Base-by-base conservation (phyloP, 2,888 invertebrate species). In the Scrobipalpa atriplicella region DNA sequence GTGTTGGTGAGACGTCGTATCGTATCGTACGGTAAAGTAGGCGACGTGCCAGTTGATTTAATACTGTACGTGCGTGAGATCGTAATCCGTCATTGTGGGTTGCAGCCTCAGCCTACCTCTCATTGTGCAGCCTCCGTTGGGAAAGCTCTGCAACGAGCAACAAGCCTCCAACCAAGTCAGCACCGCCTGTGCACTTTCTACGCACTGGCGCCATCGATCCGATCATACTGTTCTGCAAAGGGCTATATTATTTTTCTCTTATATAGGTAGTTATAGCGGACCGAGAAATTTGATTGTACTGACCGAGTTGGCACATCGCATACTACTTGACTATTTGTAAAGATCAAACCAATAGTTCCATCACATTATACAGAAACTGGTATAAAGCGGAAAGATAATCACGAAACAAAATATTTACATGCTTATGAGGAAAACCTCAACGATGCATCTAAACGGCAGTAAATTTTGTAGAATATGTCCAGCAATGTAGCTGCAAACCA, bases 111-210 rank as follows among this genome's bases (percentile, higher is more conserved):
- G 47, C 58, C 64, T 64, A 39, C 60, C 66, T 62, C 51, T 69
- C 66, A 72, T 72, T 74, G 71, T 73, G 66, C 63, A 64, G 62
- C 65, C 68, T n/a, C 67, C 66, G 67, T 68, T 73, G 71, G 70
- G 72, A 73, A 72, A 73, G 71, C 71, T 72, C 66, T 71, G 67
- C 66, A 64, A 71, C 69, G 7, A 47, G 67, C 66, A 64, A 71
- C 69, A n/a, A 47, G 47, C 47, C n/a, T 67, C 71, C 69, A 71
- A 68, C 71, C 69, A 71, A 70, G 68, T 63, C 61, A 62, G 64
- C 51, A 67, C 66, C 67, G 69, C 56, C 67, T 69, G 63, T 64
- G 65, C 52, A 68, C 67, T 70, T 73, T 71, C 73, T 71, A 69
- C 70, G 67, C 47, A 47, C 62, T 61, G 63, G 64, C 63, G 66